A percentile compares a stretch with the other conserved stretches of the same genome.
phyloP scores from a whole-genome alignment of 2,113 vertebrate genomes.

The Petroica traversi region DNA sequence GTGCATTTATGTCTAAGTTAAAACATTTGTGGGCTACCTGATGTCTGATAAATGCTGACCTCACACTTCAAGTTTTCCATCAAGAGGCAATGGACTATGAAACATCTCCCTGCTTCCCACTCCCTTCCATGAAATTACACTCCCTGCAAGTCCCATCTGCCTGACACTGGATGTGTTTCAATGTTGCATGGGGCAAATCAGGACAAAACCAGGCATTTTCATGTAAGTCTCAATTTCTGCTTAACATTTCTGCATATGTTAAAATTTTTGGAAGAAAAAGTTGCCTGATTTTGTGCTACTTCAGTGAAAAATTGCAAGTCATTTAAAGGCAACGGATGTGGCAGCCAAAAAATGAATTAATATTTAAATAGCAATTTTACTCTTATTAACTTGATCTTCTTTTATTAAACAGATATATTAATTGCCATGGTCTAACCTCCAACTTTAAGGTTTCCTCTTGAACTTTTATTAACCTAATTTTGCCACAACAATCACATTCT shows the following conservation, averaged over 20 bases:
- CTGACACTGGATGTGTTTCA: background rate
- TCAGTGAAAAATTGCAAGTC: background rate
- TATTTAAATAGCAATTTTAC: background rate
- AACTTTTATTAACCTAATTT: background rate
- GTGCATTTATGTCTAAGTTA: background rate
- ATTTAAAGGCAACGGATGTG: background rate
- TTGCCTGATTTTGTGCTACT: background rate
- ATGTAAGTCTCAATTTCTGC: background rate
- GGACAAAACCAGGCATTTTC: background rate
- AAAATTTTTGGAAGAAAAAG: background rate
- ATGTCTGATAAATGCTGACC: background rate
- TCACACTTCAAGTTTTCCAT: background rate
- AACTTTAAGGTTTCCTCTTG: background rate
- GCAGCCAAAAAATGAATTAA: background rate
- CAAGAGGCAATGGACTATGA: accelerated
- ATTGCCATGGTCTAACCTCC: background rate
- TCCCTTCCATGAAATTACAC: background rate
- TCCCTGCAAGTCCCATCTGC: background rate
- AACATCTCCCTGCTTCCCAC: background rate
- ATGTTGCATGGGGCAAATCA: background rate
- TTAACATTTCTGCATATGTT: background rate
- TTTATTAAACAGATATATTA: background rate
- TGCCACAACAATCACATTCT: background rate
- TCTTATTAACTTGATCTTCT: background rate
- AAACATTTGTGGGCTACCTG: background rate